Percentiles rank a stretch among this genome's conserved stretches.
phyloP scores from a whole-genome alignment of 2,888 invertebrate species.

The Nomada ruficornis region DNA sequence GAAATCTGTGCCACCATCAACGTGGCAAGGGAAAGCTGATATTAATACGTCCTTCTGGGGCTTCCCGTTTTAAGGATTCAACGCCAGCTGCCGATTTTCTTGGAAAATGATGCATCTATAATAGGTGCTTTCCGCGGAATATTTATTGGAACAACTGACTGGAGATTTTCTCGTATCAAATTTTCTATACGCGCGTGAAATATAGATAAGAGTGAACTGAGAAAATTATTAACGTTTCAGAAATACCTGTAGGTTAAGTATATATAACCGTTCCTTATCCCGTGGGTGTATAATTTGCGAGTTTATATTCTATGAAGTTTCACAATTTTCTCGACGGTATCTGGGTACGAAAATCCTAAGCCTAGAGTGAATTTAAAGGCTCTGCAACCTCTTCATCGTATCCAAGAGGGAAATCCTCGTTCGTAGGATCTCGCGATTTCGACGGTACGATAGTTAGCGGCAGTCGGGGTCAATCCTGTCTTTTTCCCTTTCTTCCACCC shows the following conservation, averaged over 20 bases:
- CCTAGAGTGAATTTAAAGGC: neutral
- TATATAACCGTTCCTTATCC: neutral
- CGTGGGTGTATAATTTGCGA: neutral
- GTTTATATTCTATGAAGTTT: neutral
- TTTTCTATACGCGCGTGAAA: too few relatives aligned
- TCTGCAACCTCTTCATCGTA: neutral
- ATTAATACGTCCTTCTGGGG: slow-evolving; percentile 19
- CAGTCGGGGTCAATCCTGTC: slow-evolving; percentile 55
- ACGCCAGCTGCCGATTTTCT: neutral
- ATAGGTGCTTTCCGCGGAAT: neutral
- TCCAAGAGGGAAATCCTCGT: slow-evolving; percentile 5
- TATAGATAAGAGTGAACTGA: neutral
- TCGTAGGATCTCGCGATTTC: slow-evolving; percentile 1
- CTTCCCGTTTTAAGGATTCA: neutral
- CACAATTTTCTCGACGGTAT: neutral
- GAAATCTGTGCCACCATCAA: slow-evolving; percentile 26
- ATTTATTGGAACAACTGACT: neutral
- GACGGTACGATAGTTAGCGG: slow-evolving; percentile 10
- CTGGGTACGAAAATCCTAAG: neutral
- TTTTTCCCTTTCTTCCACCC: neutral
- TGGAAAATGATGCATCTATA: neutral
- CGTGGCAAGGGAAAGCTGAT: slow-evolving; percentile 27
- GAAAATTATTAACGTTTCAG: neutral
- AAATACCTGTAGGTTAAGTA: neutral
- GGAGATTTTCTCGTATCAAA: neutral